phyloP scores from a whole-genome alignment of 2,888 invertebrate genomes.

The Callyntrura guangdongensis region DNA sequence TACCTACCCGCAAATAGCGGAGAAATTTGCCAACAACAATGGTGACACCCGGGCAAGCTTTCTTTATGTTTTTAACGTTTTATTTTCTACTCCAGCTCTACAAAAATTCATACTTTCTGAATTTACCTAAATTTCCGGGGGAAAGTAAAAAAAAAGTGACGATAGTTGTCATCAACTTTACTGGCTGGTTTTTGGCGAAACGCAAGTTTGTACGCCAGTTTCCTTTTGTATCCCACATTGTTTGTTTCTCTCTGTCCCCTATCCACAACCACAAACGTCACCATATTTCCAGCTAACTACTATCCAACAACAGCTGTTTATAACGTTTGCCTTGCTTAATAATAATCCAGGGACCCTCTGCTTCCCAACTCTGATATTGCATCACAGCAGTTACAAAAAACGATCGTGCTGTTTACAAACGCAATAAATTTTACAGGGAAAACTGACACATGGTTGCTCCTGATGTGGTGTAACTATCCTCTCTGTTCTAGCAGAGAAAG shows the following conservation, averaged over 20 bases:
- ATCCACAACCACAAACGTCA: not conserved
- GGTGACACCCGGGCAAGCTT: slow-evolving; percentile 30
- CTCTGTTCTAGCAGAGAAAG: not conserved
- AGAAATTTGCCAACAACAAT: not conserved
- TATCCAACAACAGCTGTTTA: slow-evolving; percentile 3
- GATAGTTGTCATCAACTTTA: no score
- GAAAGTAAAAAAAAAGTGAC: no score
- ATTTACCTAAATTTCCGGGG: no score
- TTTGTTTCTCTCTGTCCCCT: not conserved
- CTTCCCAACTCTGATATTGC: not conserved
- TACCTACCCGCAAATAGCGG: not conserved
- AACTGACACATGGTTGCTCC: not conserved
- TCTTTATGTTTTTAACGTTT: slow-evolving; percentile 20
- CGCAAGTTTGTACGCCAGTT: no score
- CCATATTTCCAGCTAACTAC: slow-evolving; percentile 6
- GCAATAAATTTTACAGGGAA: slow-evolving; percentile 29
- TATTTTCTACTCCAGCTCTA: no score
- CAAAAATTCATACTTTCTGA: no score
- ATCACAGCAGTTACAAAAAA: not conserved
- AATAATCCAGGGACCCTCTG: not conserved
- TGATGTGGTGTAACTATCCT: not conserved
- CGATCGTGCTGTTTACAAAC: slow-evolving; percentile 17
- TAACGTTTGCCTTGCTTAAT: slow-evolving; percentile 13
- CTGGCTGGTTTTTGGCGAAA: no score
- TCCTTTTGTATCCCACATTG: no score